Conservation (phyloP, 2,113 vertebrate species). For the Labeo catla region DNA sequence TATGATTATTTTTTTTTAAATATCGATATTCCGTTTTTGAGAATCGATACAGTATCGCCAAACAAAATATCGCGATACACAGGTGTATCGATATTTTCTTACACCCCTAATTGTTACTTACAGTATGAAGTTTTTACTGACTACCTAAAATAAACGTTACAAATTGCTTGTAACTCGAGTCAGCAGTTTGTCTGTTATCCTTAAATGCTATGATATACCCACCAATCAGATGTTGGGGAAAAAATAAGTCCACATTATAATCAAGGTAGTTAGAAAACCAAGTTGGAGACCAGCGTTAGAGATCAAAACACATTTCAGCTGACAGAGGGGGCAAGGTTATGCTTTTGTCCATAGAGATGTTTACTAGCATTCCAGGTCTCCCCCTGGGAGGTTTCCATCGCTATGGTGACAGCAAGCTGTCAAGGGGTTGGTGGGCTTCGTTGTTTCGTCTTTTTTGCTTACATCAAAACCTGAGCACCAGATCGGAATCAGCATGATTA, state of each 20-base stretch:
- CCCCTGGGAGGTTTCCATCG: constrained; percentile 53
- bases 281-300: neutral
- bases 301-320: neutral
- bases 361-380: constrained; percentile 31
- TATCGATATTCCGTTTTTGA: no score
- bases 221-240: neutral
- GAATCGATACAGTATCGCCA: no score
- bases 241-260: neutral
- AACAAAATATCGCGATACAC: no score
- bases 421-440: constrained; percentile 43
- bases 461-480: neutral
- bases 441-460: neutral
- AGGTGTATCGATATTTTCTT: no score
- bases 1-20: no score
- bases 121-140: neutral
- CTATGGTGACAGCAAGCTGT: constrained; percentile 60
- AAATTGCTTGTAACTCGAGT: neutral
- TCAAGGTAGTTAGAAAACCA: neutral
- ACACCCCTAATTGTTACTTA: no score
- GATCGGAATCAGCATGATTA: constrained; percentile 10
- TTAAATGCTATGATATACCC: neutral
- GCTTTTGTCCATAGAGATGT: constrained; percentile 43
- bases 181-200: neutral
- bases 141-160: neutral
- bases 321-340: neutral